Conservation (phyloP, 1,140 invertebrate species). For the Conus ventricosus region DNA sequence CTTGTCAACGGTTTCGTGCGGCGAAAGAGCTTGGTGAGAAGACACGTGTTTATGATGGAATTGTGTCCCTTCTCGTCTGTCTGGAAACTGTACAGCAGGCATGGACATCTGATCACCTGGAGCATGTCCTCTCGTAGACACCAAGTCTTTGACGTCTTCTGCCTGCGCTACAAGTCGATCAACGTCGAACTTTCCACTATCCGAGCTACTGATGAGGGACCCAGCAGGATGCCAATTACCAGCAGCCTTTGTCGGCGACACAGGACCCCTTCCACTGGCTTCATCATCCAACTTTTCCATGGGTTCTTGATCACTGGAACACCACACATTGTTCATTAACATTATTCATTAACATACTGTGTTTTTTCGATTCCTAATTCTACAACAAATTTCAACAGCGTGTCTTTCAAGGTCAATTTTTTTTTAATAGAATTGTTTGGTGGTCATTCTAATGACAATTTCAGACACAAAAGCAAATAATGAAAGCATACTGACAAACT, state of each 20-base stretch:
- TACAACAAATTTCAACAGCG: too few relatives aligned
- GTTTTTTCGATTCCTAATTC: too few relatives aligned
- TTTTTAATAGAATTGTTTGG: too few relatives aligned
- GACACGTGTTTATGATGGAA: neutral
- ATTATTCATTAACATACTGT: neutral
- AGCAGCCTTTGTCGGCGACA: neutral
- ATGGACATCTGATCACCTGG: neutral
- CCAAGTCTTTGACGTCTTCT: neutral
- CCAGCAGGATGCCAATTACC: neutral
- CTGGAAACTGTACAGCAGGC: neutral
- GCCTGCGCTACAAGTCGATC: neutral
- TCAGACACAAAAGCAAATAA: too few relatives aligned
- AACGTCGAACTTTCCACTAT: neutral
- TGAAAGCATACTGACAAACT: too few relatives aligned
- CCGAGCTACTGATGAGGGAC: neutral
- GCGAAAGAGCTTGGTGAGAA: neutral
- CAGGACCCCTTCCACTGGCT: neutral
- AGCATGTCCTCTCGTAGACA: neutral
- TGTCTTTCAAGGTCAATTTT: too few relatives aligned
- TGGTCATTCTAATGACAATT: too few relatives aligned
- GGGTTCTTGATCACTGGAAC: neutral
- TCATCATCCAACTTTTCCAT: neutral
- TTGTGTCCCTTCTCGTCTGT: neutral
- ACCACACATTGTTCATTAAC: neutral
- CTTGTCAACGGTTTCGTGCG: neutral